Evolutionary conservation across 2,113 vertebrate genomes (phyloP).

Genomic region (Periophthalmus modestus): DNA sequence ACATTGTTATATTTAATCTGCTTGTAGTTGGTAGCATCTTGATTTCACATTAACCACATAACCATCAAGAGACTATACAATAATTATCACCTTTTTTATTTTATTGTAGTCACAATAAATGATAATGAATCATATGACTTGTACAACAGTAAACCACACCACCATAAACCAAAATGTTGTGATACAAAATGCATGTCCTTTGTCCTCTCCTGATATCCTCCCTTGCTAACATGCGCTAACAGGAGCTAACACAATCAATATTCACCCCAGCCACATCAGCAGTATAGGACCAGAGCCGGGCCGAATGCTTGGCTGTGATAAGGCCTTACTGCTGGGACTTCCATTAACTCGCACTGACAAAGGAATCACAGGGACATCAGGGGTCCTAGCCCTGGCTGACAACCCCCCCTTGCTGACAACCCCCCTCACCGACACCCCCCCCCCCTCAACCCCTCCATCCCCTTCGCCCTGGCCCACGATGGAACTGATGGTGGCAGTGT

Average conservation of each 20-base stretch:
- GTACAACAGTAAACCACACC: not conserved
- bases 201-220: constrained; percentile 1
- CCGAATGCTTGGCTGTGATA: constrained; percentile 51
- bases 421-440: no score
- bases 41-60: no score
- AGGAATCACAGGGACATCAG: constrained; percentile 67
- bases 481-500: constrained; percentile 61
- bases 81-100: no score
- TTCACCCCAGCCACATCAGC: constrained; percentile 27
- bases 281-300: constrained; percentile 23
- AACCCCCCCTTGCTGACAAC: no score
- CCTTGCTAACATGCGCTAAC: constrained; percentile 13
- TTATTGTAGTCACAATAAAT: no score
- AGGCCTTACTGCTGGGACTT: constrained; percentile 54
- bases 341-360: constrained; percentile 70
- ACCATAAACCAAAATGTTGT: not conserved
- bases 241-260: constrained; percentile 34
- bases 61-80: no score
- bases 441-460: constrained; percentile 5
- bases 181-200: not conserved
- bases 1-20: no score
- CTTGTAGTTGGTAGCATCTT: no score
- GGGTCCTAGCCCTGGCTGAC: constrained; percentile 55
- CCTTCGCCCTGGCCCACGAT: constrained; percentile 1
- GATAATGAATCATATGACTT: no score